Conservation (phyloP, 2,113 vertebrate species). For the Lagopus leucura region DNA sequence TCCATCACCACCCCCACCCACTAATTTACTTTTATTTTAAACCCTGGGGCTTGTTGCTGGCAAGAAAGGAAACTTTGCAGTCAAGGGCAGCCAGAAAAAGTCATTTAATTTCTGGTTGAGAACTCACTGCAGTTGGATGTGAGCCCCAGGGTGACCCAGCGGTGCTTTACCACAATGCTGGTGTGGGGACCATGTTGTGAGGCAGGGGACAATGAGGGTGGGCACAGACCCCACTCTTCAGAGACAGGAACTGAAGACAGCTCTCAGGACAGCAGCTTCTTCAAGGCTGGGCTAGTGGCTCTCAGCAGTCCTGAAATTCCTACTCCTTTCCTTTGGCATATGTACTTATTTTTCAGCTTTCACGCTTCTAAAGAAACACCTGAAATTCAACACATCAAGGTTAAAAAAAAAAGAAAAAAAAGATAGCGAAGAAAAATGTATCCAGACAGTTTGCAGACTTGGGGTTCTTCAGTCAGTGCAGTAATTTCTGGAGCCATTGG, state of each 20-base stretch:
- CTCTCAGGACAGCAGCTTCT: background rate
- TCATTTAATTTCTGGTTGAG: background rate
- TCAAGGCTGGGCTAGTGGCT: background rate
- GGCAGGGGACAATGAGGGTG: background rate
- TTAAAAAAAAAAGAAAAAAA: background rate
- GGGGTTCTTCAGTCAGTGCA: accelerated
- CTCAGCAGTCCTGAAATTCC: background rate
- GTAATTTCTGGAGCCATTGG: background rate
- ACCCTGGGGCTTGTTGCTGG: background rate
- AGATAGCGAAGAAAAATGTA: background rate
- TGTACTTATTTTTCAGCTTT: background rate
- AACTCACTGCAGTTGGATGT: background rate
- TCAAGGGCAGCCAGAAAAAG: constrained; percentile 32
- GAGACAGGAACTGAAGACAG: background rate
- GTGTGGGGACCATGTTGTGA: accelerated
- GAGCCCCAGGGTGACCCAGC: background rate
- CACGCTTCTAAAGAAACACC: background rate
- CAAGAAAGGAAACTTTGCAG: background rate
- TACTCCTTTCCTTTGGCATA: background rate
- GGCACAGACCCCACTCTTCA: background rate
- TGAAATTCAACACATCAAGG: background rate
- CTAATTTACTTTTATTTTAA: constrained; percentile 28
- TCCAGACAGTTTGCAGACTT: background rate
- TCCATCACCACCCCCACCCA: background rate
- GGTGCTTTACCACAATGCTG: accelerated